Evolutionary conservation across 2,797 vertebrate species (phyloP).

Genomic region (Arctocebus calabarensis): DNA sequence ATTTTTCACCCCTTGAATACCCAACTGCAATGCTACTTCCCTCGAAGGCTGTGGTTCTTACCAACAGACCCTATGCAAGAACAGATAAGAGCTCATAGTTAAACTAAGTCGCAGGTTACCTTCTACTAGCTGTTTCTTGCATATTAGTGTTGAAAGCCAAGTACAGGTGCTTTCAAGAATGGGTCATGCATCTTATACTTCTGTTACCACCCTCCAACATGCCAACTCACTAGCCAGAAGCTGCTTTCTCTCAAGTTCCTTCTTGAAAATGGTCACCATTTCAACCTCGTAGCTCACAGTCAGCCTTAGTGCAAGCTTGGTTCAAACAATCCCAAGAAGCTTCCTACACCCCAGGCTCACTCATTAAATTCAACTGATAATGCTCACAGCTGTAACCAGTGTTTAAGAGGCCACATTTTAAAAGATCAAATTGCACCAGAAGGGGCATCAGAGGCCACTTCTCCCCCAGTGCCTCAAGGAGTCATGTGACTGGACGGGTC

Average conservation of each 20-base stretch:
- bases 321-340: background rate
- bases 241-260: slow-evolving; percentile 8
- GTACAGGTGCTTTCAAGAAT: background rate
- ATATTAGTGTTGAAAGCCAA: background rate
- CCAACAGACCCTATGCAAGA: background rate
- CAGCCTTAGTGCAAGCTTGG: background rate
- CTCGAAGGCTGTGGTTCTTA: background rate
- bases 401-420: slow-evolving; percentile 53
- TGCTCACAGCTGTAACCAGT: background rate
- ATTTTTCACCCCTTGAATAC: background rate
- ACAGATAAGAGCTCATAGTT: background rate
- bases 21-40: background rate
- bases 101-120: background rate
- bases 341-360: background rate
- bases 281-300: background rate
- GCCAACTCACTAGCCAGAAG: background rate
- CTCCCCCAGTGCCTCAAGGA: background rate
- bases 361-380: background rate
- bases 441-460: background rate
- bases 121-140: background rate
- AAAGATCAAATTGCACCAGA: slow-evolving; percentile 6
- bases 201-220: background rate
- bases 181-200: background rate
- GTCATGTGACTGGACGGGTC: background rate
- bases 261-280: background rate